Conservation (phyloP, 2,888 invertebrate genomes). For the Eilema sororculum region DNA sequence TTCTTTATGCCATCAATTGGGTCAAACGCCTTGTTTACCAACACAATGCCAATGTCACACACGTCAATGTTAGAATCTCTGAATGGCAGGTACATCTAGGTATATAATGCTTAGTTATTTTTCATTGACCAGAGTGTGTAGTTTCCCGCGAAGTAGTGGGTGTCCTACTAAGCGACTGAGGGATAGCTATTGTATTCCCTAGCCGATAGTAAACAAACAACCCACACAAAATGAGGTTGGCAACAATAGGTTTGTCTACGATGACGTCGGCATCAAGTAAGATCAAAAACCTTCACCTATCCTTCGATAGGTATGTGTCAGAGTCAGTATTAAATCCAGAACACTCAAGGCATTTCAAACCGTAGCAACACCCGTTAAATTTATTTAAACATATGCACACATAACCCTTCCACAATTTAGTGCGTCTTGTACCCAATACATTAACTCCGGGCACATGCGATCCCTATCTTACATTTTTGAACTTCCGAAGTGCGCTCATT, state of each 20-base stretch:
- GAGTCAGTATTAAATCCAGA: not conserved
- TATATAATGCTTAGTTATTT: too few relatives aligned
- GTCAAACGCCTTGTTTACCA: not conserved
- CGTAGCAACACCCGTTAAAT: constrained; percentile 6
- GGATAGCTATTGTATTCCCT: too few relatives aligned
- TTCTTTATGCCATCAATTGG: not conserved
- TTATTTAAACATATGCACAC: constrained; percentile 12
- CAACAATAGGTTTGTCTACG: not conserved
- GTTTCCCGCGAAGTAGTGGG: not conserved
- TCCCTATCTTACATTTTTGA: constrained; percentile 52
- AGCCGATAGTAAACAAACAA: not conserved
- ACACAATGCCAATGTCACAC: too few relatives aligned
- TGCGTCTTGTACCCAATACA: constrained; percentile 45
- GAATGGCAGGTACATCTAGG: not conserved
- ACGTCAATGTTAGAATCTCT: too few relatives aligned
- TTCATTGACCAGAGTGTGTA: not conserved
- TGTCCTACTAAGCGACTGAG: not conserved
- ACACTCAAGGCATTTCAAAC: not conserved
- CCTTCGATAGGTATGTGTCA: not conserved
- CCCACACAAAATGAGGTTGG: not conserved
- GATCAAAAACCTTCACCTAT: not conserved
- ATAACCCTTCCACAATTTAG: constrained; percentile 39
- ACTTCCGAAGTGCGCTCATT: constrained; percentile 51
- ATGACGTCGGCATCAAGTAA: not conserved
- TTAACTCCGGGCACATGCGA: constrained; percentile 45